Evolutionary conservation across 2,888 invertebrate species (phyloP).

Genomic region (Drosophila affinis): DNA sequence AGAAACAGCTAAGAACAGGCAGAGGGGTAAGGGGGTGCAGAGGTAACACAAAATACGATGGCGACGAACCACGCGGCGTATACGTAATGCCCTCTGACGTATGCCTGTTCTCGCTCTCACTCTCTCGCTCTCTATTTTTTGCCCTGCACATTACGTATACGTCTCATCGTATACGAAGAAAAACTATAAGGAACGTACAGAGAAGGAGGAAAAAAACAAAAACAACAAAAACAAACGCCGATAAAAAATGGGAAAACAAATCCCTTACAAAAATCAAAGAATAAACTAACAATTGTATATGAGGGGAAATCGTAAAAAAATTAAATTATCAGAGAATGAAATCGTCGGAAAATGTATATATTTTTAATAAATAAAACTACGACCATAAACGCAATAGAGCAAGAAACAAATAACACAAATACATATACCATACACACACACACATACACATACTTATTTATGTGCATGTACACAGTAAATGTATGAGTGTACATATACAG

Average conservation of each 20-base stretch:
- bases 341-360: not conserved
- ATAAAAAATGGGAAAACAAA: conserved; percentile 23
- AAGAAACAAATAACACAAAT: not conserved
- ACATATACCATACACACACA: not conserved
- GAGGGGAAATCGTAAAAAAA: not conserved
- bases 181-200: not conserved
- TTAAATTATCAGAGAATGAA: not conserved
- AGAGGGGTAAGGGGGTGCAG: conserved; percentile 11
- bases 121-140: conserved; percentile 4
- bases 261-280: not conserved
- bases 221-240: conserved; percentile 18
- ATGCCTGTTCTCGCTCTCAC: conserved; percentile 10
- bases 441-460: not conserved
- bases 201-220: not conserved
- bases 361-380: conserved; percentile 2
- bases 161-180: conserved; percentile 29
- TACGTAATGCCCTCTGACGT: conserved; percentile 64
- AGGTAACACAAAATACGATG: conserved; percentile 31
- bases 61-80: conserved; percentile 75
- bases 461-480: conserved; percentile 26
- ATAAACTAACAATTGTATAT: too few species aligned
- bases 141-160: conserved; percentile 49
- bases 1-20: conserved; percentile 10
- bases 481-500: not conserved
- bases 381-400: not conserved